These are phyloP conservation scores for Brenthis daphne DNA, from an alignment of 2,888 invertebrate species.

Conservation along the genomic window DNA sequence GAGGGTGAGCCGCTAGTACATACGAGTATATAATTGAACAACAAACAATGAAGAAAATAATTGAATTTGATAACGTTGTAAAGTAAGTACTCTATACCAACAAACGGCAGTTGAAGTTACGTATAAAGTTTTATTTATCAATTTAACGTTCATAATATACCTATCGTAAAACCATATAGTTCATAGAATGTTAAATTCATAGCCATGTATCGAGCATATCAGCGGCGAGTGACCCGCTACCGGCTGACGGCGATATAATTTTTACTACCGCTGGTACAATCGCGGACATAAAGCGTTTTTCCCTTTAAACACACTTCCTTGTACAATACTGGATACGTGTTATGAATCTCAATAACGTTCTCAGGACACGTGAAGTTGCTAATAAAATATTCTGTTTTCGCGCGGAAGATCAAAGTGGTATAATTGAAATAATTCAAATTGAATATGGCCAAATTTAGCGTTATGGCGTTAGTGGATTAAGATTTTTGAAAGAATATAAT, in stretches of 20 bases:
- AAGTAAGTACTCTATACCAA: too few species aligned
- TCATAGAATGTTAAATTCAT: slow-evolving; percentile 26
- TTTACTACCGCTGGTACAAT: slow-evolving; percentile 57
- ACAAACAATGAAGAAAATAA: too few species aligned
- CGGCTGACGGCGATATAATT: slow-evolving; percentile 60
- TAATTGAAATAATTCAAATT: background rate
- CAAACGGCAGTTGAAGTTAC: slow-evolving; percentile 1
- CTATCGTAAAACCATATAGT: slow-evolving; percentile 25
- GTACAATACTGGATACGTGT: slow-evolving; percentile 25
- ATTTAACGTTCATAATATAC: slow-evolving; percentile 21
- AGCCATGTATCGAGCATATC: slow-evolving; percentile 35
- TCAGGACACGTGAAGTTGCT: background rate
- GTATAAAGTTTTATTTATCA: slow-evolving; percentile 13
- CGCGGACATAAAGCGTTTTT: slow-evolving; percentile 43
- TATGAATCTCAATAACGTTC: slow-evolving; percentile 25
- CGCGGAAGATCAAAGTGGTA: background rate
- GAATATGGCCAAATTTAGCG: background rate
- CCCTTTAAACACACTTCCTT: slow-evolving; percentile 27
- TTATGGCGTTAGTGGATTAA: background rate
- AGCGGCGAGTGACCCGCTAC: slow-evolving; percentile 54
- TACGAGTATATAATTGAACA: too few species aligned
- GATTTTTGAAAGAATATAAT: background rate
- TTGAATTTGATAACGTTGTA: too few species aligned
- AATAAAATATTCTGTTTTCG: background rate
- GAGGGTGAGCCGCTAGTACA: too few species aligned